Base-by-base conservation (phyloP, 2,113 vertebrate genomes). In the Oreocharis arfaki region DNA sequence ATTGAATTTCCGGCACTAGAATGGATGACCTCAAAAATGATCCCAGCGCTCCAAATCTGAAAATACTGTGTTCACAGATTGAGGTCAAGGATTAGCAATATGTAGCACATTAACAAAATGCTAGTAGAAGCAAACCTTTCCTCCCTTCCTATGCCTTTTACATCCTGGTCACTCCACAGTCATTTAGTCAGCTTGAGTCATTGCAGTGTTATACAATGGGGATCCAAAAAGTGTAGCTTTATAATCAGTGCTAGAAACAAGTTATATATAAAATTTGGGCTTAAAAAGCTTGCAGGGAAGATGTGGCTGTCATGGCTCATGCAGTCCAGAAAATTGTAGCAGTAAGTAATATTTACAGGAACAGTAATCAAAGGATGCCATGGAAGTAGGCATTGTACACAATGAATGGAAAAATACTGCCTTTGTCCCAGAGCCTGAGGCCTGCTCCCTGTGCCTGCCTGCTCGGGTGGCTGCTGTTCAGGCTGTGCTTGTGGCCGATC, bases 31-130 rank as follows among this genome's bases (percentile, higher is more conserved):
- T 77, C 1, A 30, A 35, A 96, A 87, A 93, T 74, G 1, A 82
- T 85, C 75, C 67, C 41, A 35, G 56, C 30, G 39, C 42, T 93
- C 63, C 39, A 55, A 59, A 93, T 63, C 59, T 80, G 35, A 70
- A 95, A 91, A 79, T 65, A 73, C 6, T 70, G 10, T 80, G 50
- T 80, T 91, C n/a, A 4, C 59, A 85, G 70, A 77, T 26, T 87
- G 46, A 96, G 84, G 55, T 89, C 74, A 83, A 87, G 84, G 50
- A 85, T 91, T 80, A 88, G 42, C 46, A 65, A 53, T 33, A 44
- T 9, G 52, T 85, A 86, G 17, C 30, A 67, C 35, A 30, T 86
- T 74, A 90, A 50, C 47, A 77, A 68, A 87, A 93, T 67, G 55
- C 24, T 56, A 86, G 70, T 63, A 68, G 35, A 61, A 83, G 30